Base-by-base conservation (phyloP, 2,888 invertebrate species). In the Malacosoma neustria region DNA sequence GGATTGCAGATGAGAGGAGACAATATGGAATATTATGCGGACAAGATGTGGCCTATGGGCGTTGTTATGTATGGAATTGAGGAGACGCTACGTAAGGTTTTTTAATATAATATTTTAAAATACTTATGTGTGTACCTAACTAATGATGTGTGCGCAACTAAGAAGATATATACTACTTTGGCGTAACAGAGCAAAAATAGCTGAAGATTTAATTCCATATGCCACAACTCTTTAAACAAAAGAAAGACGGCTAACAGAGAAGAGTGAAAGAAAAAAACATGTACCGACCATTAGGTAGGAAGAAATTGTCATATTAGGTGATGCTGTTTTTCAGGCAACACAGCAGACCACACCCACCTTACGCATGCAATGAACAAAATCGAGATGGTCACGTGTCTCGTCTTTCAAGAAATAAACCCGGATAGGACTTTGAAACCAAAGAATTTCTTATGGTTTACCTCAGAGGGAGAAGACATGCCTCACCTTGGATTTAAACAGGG, bases 11-110 rank as follows among this genome's bases (percentile, higher is more conserved):
- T 71, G 3, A 51, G 51, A 0, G 33, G 22, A 0, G 54, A 48
- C 0, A 73, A 70, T 30, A n/a, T 50, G 1, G 5, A 36, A 0
- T 77, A 52, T 34, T 81, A 79, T 30, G 37, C 33, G 0, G 38
- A 61, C 0, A 69, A 64, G 2, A 2, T 69, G 1, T 82, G 82
- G 82, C 81, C 79, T 0, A 41, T 74, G 0, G 81, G 69, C 0
- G 57, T 82, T 0, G 57, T 81, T 0, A 59, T 77, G 56, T 82
- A 70, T 14, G 62, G 61, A 0, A 42, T 70, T 0, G 53, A 65
- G 0, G 22, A 43, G 0, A 9, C 35, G 0, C 32, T 68, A 3
- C 44, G 75, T 76, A 30, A 61, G 72, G 30, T 22, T 29, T 14
- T 11, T 14, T 32, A 11, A 6, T 2, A 33, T 30, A 9, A 13